Percentiles rank a stretch among this genome's conserved stretches.
Conservation (phyloP, 1,140 invertebrate genomes). For the Drosophila setifemur region DNA sequence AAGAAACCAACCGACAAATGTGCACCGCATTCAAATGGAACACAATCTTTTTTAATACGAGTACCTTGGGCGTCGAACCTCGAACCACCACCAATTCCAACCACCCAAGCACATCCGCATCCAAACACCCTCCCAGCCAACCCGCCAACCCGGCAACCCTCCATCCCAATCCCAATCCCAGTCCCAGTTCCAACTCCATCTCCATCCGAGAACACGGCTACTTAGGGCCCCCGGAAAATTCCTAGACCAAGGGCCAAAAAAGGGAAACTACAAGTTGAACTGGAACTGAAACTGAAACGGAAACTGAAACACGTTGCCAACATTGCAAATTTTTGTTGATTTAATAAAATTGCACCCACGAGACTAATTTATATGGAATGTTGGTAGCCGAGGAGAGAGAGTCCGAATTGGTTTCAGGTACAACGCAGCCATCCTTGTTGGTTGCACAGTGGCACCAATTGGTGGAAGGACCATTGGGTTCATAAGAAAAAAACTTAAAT, state of each 20-base stretch:
- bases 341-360: slow-evolving; percentile 82
- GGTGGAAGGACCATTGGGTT: too few relatives aligned
- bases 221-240: slow-evolving; percentile 37
- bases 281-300: slow-evolving; percentile 6
- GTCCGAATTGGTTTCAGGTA: slow-evolving; percentile 69
- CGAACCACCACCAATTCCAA: slow-evolving; percentile 14
- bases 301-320: slow-evolving; percentile 59
- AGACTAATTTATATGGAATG: slow-evolving; percentile 80
- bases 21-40: slow-evolving; percentile 67
- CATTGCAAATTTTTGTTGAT: slow-evolving; percentile 81
- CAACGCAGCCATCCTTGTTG: slow-evolving; percentile 40
- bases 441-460: slow-evolving; percentile 36
- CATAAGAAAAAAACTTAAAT: too few relatives aligned
- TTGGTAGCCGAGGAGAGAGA: slow-evolving; percentile 65
- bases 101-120: not conserved
- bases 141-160: not conserved
- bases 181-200: slow-evolving; percentile 24
- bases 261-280: slow-evolving; percentile 23
- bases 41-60: slow-evolving; percentile 71
- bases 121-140: too few relatives aligned
- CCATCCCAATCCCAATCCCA: not conserved
- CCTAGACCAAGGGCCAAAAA: not conserved
- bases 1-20: slow-evolving; percentile 57
- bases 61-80: slow-evolving; percentile 2
- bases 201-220: slow-evolving; percentile 40